Conservation (phyloP, 2,113 vertebrate species). For the Myocastor coypus region DNA sequence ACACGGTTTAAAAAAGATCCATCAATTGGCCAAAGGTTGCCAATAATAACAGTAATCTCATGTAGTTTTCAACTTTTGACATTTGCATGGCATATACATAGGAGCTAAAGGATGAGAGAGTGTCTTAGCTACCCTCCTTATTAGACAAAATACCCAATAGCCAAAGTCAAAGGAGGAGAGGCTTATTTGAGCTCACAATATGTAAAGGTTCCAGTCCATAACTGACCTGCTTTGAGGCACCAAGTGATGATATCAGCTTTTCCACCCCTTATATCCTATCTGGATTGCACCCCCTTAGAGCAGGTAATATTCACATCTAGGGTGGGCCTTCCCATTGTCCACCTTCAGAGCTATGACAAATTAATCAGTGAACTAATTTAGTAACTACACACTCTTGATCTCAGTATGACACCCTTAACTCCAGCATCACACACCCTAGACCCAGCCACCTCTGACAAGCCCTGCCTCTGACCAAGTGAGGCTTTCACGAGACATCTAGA, state of each 20-base stretch:
- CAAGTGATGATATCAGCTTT: too few relatives aligned
- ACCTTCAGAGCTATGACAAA: background rate
- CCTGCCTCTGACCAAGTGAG: background rate
- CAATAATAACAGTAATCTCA: background rate
- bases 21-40: background rate
- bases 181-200: background rate
- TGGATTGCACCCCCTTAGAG: background rate
- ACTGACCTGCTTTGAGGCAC: background rate
- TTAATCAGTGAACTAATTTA: background rate
- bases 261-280: background rate
- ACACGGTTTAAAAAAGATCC: constrained; percentile 7
- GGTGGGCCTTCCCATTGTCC: background rate
- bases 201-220: background rate
- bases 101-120: background rate
- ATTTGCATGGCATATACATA: background rate
- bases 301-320: background rate
- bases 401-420: background rate
- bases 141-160: background rate
- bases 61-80: constrained; percentile 13
- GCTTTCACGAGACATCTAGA: background rate
- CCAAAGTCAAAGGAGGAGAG: background rate
- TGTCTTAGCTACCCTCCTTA: background rate
- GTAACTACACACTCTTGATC: background rate
- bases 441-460: background rate
- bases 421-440: background rate